phyloP scores from a whole-genome alignment of 1,140 invertebrate species.

The Drosophila malerkotliana region DNA sequence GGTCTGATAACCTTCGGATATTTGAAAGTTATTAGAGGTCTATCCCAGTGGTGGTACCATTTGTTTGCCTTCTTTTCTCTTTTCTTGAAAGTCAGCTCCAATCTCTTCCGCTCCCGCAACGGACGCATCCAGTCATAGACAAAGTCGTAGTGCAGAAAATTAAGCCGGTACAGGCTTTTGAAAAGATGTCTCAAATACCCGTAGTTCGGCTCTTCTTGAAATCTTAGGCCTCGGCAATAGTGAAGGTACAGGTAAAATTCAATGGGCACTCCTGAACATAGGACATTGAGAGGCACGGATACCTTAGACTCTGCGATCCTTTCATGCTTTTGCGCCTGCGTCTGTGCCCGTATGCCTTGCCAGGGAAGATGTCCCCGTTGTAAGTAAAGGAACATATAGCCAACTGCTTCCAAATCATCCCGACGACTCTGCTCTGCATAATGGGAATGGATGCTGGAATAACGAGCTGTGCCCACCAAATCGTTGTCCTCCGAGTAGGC shows the following conservation, averaged over 20 bases:
- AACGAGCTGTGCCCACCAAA: constrained; percentile 95
- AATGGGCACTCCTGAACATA: constrained; percentile 95
- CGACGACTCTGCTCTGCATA: constrained; percentile 93
- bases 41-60: too few species aligned
- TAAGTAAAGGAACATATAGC: constrained; percentile 97
- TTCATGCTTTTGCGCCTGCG: constrained; percentile 96
- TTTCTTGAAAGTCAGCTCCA: neutral
- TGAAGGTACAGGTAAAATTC: constrained; percentile 98
- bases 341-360: constrained; percentile 94
- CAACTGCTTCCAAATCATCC: constrained; percentile 96
- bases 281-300: constrained; percentile 92
- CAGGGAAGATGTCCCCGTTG: constrained; percentile 93
- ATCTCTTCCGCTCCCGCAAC: neutral
- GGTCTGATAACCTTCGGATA: too few species aligned
- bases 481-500: constrained; percentile 96
- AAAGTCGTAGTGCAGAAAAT: constrained; percentile 29
- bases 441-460: constrained; percentile 97
- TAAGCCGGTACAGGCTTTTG: constrained; percentile 37
- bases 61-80: too few species aligned
- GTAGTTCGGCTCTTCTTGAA: constrained; percentile 97
- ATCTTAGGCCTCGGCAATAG: constrained; percentile 94
- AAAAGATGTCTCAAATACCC: constrained; percentile 88
- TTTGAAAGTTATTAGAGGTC: too few species aligned
- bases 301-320: constrained; percentile 97
- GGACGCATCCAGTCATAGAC: constrained; percentile 56